A percentile compares a stretch with the other conserved stretches of the same genome.
Evolutionary conservation across 2,113 vertebrate species (phyloP).

Genomic region (Lagopus leucura): DNA sequence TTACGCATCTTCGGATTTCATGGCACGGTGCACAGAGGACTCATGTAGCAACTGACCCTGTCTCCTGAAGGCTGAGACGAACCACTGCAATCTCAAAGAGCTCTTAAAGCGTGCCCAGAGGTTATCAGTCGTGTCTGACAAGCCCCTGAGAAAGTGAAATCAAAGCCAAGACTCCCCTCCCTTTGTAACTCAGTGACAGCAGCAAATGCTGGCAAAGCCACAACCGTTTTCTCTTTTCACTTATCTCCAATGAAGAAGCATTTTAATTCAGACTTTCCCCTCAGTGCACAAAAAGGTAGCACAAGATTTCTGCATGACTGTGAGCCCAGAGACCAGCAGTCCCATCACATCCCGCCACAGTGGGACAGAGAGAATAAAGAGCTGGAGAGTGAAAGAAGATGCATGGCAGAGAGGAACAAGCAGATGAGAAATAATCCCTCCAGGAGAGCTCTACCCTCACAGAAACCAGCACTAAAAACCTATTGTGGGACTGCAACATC

Average conservation of each 20-base stretch:
- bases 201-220: slow-evolving; percentile 68
- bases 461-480: rapidly evolving
- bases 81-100: background rate
- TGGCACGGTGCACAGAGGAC: background rate
- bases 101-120: background rate
- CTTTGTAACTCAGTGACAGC: background rate
- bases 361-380: slow-evolving; percentile 63
- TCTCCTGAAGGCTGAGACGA: background rate
- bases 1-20: background rate
- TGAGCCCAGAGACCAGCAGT: slow-evolving; percentile 69
- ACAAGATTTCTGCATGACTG: slow-evolving; percentile 32
- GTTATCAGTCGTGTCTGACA: background rate
- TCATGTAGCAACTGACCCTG: background rate
- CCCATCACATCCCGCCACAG: slow-evolving; percentile 64
- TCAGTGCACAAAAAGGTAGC: slow-evolving; percentile 54
- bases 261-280: background rate
- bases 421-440: slow-evolving; percentile 36
- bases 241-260: background rate
- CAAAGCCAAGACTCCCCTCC: background rate
- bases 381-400: slow-evolving; percentile 67
- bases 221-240: background rate
- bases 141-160: background rate
- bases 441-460: slow-evolving; percentile 70
- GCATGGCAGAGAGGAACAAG: slow-evolving; percentile 78
- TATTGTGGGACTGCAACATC: background rate